phyloP scores from a whole-genome alignment of 2,888 invertebrate genomes.

The Orthosia gracilis region DNA sequence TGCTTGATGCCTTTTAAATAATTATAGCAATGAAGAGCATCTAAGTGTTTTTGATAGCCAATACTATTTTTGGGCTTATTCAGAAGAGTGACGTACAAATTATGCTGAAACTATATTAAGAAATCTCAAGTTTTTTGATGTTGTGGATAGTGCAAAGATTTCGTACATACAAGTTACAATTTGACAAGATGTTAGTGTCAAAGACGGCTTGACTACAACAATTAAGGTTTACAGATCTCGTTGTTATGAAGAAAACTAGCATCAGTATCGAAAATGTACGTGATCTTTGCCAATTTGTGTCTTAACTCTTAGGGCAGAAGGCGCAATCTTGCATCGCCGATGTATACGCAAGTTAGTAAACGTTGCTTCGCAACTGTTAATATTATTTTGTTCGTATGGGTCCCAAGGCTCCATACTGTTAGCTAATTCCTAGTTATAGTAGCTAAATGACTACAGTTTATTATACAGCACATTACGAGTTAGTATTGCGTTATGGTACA shows the following conservation, averaged over 20 bases:
- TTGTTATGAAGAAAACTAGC: too few species aligned
- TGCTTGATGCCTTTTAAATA: constrained; percentile 31
- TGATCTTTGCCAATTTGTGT: constrained; percentile 39
- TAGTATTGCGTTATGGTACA: constrained; percentile 51
- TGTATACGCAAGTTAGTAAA: constrained; percentile 57
- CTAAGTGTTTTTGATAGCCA: constrained; percentile 38
- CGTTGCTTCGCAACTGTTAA: constrained; percentile 56
- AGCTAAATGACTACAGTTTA: constrained; percentile 60
- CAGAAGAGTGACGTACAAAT: constrained; percentile 59
- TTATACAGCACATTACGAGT: constrained; percentile 48
- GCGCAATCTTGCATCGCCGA: constrained; percentile 32
- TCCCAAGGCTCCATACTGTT: constrained; percentile 64
- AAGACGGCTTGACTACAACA: too few species aligned
- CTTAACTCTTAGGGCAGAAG: constrained; percentile 37
- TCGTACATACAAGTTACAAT: constrained; percentile 10
- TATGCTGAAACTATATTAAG: constrained; percentile 50
- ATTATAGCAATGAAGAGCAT: constrained; percentile 44
- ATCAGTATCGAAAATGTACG: constrained; percentile 20
- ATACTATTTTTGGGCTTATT: constrained; percentile 42
- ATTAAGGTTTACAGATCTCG: too few species aligned
- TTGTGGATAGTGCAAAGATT: constrained; percentile 38
- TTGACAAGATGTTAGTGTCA: too few species aligned
- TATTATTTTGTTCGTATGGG: constrained; percentile 52
- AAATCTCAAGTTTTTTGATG: constrained; percentile 23
- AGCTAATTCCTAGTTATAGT: constrained; percentile 68